These are phyloP conservation scores for Pseudorhiza aurosa DNA, from an alignment of 30 jellyfish, hydroid and myxozoan genomes.

Conservation along the genomic window DNA sequence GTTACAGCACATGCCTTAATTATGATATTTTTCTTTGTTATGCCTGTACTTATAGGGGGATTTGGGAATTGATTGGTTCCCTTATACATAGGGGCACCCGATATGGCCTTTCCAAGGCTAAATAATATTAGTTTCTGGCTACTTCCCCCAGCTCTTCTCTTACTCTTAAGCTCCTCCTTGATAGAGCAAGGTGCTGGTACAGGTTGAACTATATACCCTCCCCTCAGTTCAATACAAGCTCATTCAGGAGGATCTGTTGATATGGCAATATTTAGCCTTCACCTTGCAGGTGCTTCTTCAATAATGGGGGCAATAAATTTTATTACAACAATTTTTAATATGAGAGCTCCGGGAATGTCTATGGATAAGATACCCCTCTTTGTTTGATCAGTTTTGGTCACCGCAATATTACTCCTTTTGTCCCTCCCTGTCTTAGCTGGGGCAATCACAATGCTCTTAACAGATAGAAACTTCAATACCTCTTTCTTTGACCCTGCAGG, in stretches of 20 bases:
- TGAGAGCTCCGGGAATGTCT: slow-evolving; percentile 83
- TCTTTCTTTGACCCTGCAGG: slow-evolving; percentile 91
- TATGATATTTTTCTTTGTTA: slow-evolving; percentile 74
- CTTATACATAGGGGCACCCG: slow-evolving; percentile 77
- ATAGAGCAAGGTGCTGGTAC: slow-evolving; percentile 86
- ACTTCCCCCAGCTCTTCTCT: slow-evolving; percentile 71
- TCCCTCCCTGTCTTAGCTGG: slow-evolving; percentile 89
- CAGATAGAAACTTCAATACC: slow-evolving; percentile 81
- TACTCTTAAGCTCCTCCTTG: slow-evolving; percentile 60
- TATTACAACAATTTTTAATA: slow-evolving; percentile 69
- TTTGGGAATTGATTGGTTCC: slow-evolving; percentile 85
- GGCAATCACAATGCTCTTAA: slow-evolving; percentile 79
- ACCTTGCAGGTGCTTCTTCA: slow-evolving; percentile 82
- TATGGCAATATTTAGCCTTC: slow-evolving; percentile 76
- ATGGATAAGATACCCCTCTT: slow-evolving; percentile 71
- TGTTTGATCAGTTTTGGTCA: slow-evolving; percentile 72
- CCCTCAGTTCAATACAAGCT: slow-evolving; percentile 60
- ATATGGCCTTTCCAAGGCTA: slow-evolving; percentile 82
- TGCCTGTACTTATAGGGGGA: slow-evolving; percentile 84
- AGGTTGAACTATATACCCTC: slow-evolving; percentile 87
- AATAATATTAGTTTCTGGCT: slow-evolving; percentile 73
- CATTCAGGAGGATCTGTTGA: slow-evolving; percentile 90
- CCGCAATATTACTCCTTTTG: slow-evolving; percentile 56
- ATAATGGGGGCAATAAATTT: slow-evolving; percentile 75
- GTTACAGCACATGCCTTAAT: slow-evolving; percentile 62